Percentiles rank a stretch among this genome's conserved stretches.
phyloP scores from a whole-genome alignment of 1,140 invertebrate genomes.

The Ooceraea biroi region DNA sequence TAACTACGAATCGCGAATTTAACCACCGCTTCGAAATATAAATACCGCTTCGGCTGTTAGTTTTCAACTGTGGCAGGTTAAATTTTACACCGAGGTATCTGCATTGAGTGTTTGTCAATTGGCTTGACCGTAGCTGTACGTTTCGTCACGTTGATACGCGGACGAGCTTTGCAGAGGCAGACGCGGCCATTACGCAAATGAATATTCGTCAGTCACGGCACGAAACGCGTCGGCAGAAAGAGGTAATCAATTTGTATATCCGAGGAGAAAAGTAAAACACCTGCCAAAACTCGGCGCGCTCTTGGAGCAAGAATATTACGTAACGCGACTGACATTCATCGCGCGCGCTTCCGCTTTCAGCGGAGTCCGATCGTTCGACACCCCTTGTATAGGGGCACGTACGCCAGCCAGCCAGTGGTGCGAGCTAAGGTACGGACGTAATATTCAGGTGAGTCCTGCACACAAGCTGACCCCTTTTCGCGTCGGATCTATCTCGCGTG shows the following conservation, averaged over 20 bases:
- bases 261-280: too few species aligned
- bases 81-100: slow-evolving; percentile 29
- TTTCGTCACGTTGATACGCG: not conserved
- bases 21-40: slow-evolving; percentile 8
- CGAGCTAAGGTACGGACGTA: slow-evolving; percentile 33
- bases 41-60: slow-evolving; percentile 24
- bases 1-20: not conserved
- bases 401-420: not conserved
- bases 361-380: not conserved
- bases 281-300: not conserved
- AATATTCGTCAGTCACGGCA: not conserved
- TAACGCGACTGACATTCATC: not conserved
- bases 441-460: slow-evolving; percentile 35
- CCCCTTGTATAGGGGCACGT: slow-evolving; percentile 18
- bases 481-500: slow-evolving; percentile 65
- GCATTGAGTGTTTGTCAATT: not conserved
- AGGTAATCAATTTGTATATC: too few species aligned
- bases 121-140: not conserved
- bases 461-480: slow-evolving; percentile 42
- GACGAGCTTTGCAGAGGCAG: too few species aligned
- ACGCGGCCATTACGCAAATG: too few species aligned
- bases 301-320: not conserved
- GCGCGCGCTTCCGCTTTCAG: not conserved
- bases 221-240: too few species aligned
- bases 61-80: not conserved